These are phyloP conservation scores for Andricus quercusramuli DNA, from an alignment of 2,888 invertebrate species.

Conservation along the genomic window DNA sequence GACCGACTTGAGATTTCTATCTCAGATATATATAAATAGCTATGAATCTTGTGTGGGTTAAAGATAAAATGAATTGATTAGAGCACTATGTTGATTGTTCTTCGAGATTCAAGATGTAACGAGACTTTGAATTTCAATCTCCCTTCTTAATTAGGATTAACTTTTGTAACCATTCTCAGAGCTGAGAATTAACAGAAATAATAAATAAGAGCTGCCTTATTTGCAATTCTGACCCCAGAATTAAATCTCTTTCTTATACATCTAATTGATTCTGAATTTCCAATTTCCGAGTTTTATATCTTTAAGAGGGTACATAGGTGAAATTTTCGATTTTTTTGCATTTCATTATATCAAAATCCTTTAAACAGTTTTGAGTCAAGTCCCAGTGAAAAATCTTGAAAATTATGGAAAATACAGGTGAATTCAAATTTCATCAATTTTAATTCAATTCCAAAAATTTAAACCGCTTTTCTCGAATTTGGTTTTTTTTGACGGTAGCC, in stretches of 20 bases:
- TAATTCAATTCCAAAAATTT: no score
- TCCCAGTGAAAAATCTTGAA: no score
- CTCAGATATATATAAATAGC: not conserved
- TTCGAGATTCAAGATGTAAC: not conserved
- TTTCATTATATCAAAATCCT: no score
- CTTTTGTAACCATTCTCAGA: not conserved
- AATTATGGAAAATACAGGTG: no score
- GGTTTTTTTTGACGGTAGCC: no score
- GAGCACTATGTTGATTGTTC: not conserved
- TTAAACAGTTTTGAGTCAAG: no score
- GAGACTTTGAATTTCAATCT: not conserved
- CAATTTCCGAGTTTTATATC: not conserved
- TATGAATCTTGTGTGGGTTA: conserved; percentile 8
- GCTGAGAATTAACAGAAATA: not conserved
- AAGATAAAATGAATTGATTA: conserved; percentile 13
- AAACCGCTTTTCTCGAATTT: no score
- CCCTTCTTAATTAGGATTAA: not conserved
- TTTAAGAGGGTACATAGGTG: no score
- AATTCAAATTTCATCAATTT: no score
- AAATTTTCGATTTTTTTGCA: no score
- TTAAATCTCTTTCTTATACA: not conserved
- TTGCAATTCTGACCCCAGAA: not conserved
- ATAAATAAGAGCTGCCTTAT: no score
- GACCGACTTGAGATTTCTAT: conserved; percentile 2
- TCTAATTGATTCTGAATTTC: not conserved